phyloP scores from a whole-genome alignment of 2,113 vertebrate genomes.

The Tichodroma muraria region DNA sequence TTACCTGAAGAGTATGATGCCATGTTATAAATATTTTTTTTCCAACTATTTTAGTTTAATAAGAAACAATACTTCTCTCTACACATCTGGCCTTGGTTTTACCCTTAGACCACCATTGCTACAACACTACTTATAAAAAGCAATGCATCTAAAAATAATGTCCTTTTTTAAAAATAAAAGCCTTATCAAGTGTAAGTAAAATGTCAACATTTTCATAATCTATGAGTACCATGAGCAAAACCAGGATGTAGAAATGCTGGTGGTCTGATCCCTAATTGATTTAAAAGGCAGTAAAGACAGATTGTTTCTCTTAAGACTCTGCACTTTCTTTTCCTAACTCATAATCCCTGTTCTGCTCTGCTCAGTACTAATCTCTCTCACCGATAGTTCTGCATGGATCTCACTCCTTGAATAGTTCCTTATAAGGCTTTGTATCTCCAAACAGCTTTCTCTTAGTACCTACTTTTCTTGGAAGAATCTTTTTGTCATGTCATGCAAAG shows the following conservation, averaged over 20 bases:
- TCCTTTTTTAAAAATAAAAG: background rate
- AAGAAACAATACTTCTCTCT: background rate
- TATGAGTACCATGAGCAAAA: background rate
- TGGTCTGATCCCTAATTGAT: background rate
- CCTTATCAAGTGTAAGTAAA: background rate
- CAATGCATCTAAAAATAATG: background rate
- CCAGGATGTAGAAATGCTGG: background rate
- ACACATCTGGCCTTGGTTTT: background rate
- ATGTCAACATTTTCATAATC: constrained; percentile 4
- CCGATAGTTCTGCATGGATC: background rate
- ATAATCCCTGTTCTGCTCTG: background rate
- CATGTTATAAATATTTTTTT: background rate
- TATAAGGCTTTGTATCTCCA: background rate
- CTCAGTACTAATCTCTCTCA: background rate
- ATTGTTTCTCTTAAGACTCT: background rate
- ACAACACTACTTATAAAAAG: background rate
- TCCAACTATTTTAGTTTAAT: background rate
- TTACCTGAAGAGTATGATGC: background rate
- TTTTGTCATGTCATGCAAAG: background rate
- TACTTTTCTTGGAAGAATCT: background rate
- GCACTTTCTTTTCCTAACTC: background rate
- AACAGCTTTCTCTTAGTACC: background rate
- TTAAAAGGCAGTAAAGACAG: background rate
- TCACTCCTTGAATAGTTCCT: background rate
- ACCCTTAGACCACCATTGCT: background rate